These are phyloP conservation scores for Leucophenga varia DNA, from an alignment of 1,140 invertebrate species.

Conservation along the genomic window DNA sequence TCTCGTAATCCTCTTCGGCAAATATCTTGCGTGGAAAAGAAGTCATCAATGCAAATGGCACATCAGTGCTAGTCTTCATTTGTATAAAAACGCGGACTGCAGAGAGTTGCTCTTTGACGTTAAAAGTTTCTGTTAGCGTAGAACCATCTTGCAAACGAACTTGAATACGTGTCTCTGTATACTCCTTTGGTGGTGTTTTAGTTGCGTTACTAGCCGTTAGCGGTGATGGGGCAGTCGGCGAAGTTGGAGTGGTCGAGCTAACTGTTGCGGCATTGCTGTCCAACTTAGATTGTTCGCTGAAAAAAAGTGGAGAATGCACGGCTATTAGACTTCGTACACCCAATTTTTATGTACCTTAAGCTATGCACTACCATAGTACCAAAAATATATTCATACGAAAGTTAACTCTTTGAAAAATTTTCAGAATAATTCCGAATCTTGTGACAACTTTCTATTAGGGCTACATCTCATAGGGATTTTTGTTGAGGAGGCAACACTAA, in stretches of 20 bases:
- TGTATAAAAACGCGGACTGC: constrained; percentile 73
- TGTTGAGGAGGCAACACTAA: no score
- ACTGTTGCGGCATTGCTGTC: constrained; percentile 25
- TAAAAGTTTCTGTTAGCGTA: constrained; percentile 74
- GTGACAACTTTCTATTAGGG: no score
- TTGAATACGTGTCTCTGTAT: constrained; percentile 60
- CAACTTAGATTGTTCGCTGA: constrained; percentile 38
- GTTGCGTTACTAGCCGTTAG: constrained; percentile 40
- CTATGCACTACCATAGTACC: no score
- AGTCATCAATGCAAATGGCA: constrained; percentile 70
- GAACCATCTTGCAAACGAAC: constrained; percentile 65
- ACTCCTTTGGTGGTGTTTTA: constrained; percentile 66
- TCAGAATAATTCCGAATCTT: no score
- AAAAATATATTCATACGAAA: no score
- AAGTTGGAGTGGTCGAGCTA: constrained; percentile 23
- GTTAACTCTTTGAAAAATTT: no score
- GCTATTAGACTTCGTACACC: no score
- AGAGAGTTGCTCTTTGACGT: constrained; percentile 83
- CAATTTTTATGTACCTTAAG: no score
- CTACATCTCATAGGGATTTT: no score
- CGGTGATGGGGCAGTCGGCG: constrained; percentile 10
- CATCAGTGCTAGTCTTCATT: constrained; percentile 47
- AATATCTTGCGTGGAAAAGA: constrained; percentile 80
- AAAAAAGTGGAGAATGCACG: no score
- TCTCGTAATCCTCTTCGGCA: constrained; percentile 62